These are phyloP conservation scores for Leptonema lineaticorne DNA, from an alignment of 1,140 invertebrate genomes.

Conservation along the genomic window DNA sequence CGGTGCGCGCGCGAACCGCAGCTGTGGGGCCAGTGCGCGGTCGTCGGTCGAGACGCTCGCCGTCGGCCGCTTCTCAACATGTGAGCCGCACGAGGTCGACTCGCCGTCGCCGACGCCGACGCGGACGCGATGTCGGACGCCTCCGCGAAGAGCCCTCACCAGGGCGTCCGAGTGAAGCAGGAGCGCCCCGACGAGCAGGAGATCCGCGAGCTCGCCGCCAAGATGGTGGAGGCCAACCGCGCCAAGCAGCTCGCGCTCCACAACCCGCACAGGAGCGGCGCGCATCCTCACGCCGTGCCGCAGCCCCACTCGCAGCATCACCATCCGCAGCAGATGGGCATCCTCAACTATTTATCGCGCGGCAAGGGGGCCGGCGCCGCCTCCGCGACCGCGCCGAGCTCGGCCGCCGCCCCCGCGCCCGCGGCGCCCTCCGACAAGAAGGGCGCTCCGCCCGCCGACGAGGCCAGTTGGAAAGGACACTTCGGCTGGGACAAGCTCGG, in stretches of 20 bases:
- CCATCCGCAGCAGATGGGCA: slow-evolving; percentile 51
- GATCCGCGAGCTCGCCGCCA: slow-evolving; percentile 79
- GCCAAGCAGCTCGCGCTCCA: slow-evolving; percentile 61
- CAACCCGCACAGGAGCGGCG: slow-evolving; percentile 51
- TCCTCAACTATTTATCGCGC: slow-evolving; percentile 62
- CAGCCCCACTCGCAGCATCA: slow-evolving; percentile 48
- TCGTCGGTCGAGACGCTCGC: neutral
- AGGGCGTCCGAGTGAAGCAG: slow-evolving; percentile 67
- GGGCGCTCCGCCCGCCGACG: slow-evolving; percentile 63
- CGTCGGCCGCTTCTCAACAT: neutral
- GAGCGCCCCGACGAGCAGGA: slow-evolving; percentile 83
- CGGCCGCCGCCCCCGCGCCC: slow-evolving; percentile 44
- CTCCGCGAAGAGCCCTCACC: slow-evolving; percentile 39
- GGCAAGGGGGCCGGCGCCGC: slow-evolving; percentile 46
- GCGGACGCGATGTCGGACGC: slow-evolving; percentile 19
- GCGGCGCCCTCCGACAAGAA: slow-evolving; percentile 51
- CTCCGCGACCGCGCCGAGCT: slow-evolving; percentile 45
- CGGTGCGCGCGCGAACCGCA: neutral
- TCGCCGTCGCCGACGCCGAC: slow-evolving; percentile 15
- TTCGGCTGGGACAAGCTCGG: slow-evolving; percentile 90
- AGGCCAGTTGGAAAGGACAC: slow-evolving; percentile 77
- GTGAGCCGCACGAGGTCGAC: neutral
- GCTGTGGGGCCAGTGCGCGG: neutral
- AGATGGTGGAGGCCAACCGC: slow-evolving; percentile 83
- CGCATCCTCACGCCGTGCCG: slow-evolving; percentile 46